Evolutionary conservation across 2,113 vertebrate genomes (phyloP).

Genomic region (Stomatorhinus ivindoensis): DNA sequence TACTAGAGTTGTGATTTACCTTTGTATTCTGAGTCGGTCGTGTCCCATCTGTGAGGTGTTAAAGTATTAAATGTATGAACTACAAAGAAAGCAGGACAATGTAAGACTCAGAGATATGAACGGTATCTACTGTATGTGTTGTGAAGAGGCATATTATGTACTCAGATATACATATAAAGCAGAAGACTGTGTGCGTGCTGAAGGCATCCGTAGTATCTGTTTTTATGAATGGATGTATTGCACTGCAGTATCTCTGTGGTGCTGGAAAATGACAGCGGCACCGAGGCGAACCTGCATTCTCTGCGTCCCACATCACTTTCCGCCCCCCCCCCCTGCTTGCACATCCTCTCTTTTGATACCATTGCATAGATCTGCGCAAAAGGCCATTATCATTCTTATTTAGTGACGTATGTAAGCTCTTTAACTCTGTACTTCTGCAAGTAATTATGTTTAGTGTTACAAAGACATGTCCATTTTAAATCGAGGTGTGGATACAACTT

Average conservation of each 20-base stretch:
- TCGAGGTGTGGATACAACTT: conserved; percentile 27
- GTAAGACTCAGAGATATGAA: conserved; percentile 42
- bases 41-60: conserved; percentile 42
- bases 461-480: conserved; percentile 55
- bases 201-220: conserved; percentile 52
- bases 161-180: conserved; percentile 43
- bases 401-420: conserved; percentile 66
- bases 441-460: conserved; percentile 56
- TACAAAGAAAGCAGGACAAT: conserved; percentile 41
- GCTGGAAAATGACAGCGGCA: conserved; percentile 40
- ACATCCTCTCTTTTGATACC: conserved; percentile 24
- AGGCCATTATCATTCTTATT: conserved; percentile 60
- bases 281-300: neutral
- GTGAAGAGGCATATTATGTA: conserved; percentile 42
- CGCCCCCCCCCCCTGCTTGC: neutral
- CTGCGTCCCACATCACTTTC: neutral
- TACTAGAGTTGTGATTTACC: neutral
- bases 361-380: conserved; percentile 59
- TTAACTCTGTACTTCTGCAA: conserved; percentile 58
- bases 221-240: conserved; percentile 52
- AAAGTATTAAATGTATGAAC: conserved; percentile 41
- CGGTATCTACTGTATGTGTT: conserved; percentile 50
- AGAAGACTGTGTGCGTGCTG: conserved; percentile 57
- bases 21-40: conserved; percentile 26
- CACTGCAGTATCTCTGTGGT: conserved; percentile 49